A percentile compares a stretch with the other conserved stretches of the same genome.
Evolutionary conservation across 1,140 invertebrate genomes (phyloP).

Genomic region (Mycetomoellerius zeteki): DNA sequence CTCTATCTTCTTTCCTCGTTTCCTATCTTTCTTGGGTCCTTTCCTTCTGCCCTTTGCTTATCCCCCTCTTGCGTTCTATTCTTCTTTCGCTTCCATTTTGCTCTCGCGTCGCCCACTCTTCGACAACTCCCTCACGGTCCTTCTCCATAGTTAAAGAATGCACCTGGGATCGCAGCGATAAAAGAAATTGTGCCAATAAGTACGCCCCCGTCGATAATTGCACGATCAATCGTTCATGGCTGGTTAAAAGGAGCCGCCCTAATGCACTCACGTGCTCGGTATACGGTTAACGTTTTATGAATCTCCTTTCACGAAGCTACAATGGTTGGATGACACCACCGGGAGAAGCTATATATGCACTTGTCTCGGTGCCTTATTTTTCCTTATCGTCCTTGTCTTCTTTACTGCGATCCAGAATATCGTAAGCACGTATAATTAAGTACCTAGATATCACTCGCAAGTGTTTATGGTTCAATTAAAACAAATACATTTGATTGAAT

Average conservation of each 20-base stretch:
- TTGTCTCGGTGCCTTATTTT: background rate
- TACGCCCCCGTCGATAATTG: constrained; percentile 69
- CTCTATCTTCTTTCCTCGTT: background rate
- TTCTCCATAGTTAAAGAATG: constrained; percentile 46
- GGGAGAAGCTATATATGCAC: constrained; percentile 33
- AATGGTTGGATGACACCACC: constrained; percentile 14
- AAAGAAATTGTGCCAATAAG: constrained; percentile 77
- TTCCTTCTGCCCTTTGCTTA: background rate
- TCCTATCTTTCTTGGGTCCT: constrained; percentile 6
- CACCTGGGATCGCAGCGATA: constrained; percentile 73
- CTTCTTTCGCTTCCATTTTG: constrained; percentile 41
- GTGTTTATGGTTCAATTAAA: background rate
- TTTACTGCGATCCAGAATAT: background rate
- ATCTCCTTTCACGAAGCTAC: constrained; percentile 23
- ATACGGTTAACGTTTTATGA: constrained; percentile 63
- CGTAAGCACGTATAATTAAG: constrained; percentile 12
- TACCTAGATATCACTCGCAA: background rate
- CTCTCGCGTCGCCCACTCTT: background rate
- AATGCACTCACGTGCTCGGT: constrained; percentile 55
- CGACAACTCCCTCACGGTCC: background rate
- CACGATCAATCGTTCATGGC: constrained; percentile 64
- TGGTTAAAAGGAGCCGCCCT: constrained; percentile 46
- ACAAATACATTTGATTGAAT: background rate
- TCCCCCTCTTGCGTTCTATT: background rate
- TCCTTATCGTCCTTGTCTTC: background rate